Base-by-base conservation (phyloP, 1,140 invertebrate genomes). In the Orussus abietinus region DNA sequence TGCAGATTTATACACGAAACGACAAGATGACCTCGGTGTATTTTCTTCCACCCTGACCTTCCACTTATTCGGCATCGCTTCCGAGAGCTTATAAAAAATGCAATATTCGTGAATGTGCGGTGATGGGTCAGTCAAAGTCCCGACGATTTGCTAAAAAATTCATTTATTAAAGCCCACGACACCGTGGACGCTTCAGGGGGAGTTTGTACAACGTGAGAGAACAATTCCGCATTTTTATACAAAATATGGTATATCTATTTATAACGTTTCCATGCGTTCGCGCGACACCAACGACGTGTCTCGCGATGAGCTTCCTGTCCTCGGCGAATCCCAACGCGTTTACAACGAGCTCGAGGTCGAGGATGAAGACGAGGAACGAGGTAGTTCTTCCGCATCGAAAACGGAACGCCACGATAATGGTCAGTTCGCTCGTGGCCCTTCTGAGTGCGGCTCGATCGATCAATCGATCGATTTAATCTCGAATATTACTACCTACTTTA, bases 1-100 rank as follows among this genome's bases (percentile, higher is more conserved):
- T 66, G 55, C 63, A 67, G 54, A 54, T 70, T 70, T 70, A 62
- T 70, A 70, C 59, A 51, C 59, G 56, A 45, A 39, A n/a, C n/a
- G n/a, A n/a, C n/a, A n/a, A n/a, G n/a, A n/a, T n/a, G n/a, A n/a
- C n/a, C n/a, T n/a, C n/a, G n/a, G n/a, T n/a, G n/a, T n/a, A n/a
- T n/a, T n/a, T n/a, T n/a, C n/a, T n/a, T n/a, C n/a, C n/a, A n/a
- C n/a, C n/a, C n/a, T n/a, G n/a, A n/a, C n/a, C n/a, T n/a, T n/a
- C n/a, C n/a, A n/a, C n/a, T n/a, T n/a, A n/a, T n/a, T n/a, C n/a
- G n/a, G n/a, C n/a, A n/a, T n/a, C n/a, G n/a, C n/a, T n/a, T n/a
- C n/a, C n/a, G n/a, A n/a, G 22, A n/a, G 22, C n/a, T 7, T 25
- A 25, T 7, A n/a, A 25, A n/a, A 25, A 25, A 25, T 25, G 22